Base-by-base conservation (phyloP, 2,888 invertebrate genomes). In the Machimus rusticus region DNA sequence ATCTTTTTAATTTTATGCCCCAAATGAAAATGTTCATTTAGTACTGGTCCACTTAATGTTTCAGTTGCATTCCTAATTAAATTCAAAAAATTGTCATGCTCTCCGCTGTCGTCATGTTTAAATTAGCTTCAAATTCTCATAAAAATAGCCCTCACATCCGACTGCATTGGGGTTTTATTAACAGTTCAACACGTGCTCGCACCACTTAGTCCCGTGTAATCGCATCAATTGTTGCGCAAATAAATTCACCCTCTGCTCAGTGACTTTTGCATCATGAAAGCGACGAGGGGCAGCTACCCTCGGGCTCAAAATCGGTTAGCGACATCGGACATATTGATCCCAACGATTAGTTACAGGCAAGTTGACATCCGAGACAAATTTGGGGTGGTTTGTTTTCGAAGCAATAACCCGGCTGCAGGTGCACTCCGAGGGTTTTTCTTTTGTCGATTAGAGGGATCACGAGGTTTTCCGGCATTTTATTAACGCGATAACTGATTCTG, bases 361-460 rank as follows among this genome's bases (percentile, higher is more conserved):
- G 34, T 51, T 81, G 81, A 81, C 43, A 81, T 76, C 76, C 76
- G 34, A 76, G 76, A 76, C 76, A 34, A 76, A 76, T 81, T n/a
- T 81, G n/a, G 81, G 81, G 81, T 81, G 81, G 81, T 81, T 81
- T 81, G 51, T 81, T 81, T 66, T 81, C 31, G 23, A 81, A 81
- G 46, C 46, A 81, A 81, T 31, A 51, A n/a, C 2, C n/a, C n/a
- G 23, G 8, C 28, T 81, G 81, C 81, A 81, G 81, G 81, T 81
- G 81, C 51, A 81, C n/a, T n/a, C 39, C 16, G 4, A 28, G 39
- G 16, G 76, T 14, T n/a, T 28, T 39, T 76, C 76, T 12, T n/a
- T 28, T 14, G 39, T 16, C 16, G 76, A 76, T 66, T 66, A 76
- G 76, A 37, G 37, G 39, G 37, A 76, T 76, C 28, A 76, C 37